A percentile compares a stretch with the other conserved stretches of the same genome.
Conservation (phyloP, 92 coral and sea anemone genomes). For the Palythoa heliodiscus region DNA sequence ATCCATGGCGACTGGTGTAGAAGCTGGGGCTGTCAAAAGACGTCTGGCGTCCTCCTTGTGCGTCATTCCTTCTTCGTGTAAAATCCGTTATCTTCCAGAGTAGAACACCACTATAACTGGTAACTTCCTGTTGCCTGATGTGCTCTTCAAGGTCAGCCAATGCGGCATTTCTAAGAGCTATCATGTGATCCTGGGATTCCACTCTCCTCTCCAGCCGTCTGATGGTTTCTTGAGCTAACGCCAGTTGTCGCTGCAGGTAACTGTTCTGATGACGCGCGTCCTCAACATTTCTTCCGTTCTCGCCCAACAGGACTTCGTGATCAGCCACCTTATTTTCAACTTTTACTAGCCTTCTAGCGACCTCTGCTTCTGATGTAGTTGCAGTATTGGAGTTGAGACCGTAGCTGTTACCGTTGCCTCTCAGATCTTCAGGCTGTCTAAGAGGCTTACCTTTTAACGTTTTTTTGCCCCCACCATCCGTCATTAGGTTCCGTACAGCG, state of each 20-base stretch:
- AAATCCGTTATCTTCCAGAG: conserved; percentile 48
- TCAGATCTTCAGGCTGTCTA: no score
- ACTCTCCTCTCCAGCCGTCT: conserved; percentile 3
- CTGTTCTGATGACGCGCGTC: no score
- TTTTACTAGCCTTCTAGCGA: no score
- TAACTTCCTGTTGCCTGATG: conserved; percentile 38
- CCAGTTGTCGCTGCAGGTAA: background rate
- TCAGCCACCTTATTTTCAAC: no score
- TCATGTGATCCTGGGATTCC: conserved; percentile 34
- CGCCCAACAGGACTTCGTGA: no score
- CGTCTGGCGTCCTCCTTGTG: background rate
- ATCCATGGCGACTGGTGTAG: conserved; percentile 74
- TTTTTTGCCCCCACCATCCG: no score
- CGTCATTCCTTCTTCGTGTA: conserved; percentile 43
- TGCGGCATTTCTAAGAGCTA: conserved; percentile 43
- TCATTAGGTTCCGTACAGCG: no score
- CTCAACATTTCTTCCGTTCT: no score
- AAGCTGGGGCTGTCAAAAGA: conserved; percentile 71
- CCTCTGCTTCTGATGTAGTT: no score
- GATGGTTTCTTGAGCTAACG: background rate
- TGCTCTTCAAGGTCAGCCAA: conserved; percentile 46
- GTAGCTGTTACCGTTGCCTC: no score
- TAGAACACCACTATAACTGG: conserved; percentile 35
- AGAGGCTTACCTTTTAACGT: no score
- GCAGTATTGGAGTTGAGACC: no score